These are phyloP conservation scores for Drosophila prosaltans DNA, from an alignment of 1,140 invertebrate genomes.

Conservation along the genomic window DNA sequence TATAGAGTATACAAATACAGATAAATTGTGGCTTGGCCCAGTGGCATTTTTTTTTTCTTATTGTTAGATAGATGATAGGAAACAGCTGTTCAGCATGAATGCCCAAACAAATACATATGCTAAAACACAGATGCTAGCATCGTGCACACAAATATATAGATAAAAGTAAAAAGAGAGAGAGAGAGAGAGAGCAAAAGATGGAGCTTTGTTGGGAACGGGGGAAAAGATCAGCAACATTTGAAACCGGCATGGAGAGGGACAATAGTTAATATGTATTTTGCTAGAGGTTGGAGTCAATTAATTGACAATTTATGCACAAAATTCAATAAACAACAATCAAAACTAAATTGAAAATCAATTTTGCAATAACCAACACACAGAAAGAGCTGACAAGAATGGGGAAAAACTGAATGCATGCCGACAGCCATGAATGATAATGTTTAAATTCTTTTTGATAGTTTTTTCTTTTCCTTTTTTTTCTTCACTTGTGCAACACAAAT, in stretches of 20 bases:
- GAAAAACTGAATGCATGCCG: neutral
- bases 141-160: constrained; percentile 16
- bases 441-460: neutral
- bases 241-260: neutral
- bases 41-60: constrained; percentile 17
- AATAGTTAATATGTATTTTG: neutral
- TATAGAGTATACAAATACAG: too few species aligned
- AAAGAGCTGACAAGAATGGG: too few species aligned
- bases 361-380: neutral
- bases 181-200: constrained; percentile 10
- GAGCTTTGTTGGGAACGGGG: neutral
- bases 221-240: neutral
- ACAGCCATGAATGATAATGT: neutral
- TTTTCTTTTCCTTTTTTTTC: neutral
- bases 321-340: constrained; percentile 5
- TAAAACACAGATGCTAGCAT: constrained; percentile 43
- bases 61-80: constrained; percentile 30
- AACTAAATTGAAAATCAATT: constrained; percentile 20
- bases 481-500: neutral
- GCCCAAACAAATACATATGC: constrained; percentile 18
- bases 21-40: too few species aligned
- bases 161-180: constrained; percentile 18
- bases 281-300: constrained; percentile 10
- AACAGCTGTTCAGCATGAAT: constrained; percentile 72
- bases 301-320: constrained; percentile 28